Evolutionary conservation across 2,888 invertebrate species (phyloP), one percentile per base, ranked within the genome.

Genomic region (Chloroclysta siterata): DNA sequence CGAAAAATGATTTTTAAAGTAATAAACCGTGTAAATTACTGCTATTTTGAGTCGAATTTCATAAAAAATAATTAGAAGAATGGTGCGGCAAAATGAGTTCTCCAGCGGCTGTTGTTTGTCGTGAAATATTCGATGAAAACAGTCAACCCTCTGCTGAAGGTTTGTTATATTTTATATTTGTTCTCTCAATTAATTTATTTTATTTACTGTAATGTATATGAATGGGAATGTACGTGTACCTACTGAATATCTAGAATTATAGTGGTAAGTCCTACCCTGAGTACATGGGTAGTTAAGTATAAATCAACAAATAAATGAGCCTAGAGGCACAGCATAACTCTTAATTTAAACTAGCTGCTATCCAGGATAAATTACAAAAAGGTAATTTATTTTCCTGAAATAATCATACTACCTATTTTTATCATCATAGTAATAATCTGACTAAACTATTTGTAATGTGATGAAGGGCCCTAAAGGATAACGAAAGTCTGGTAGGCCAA

Each of bases 111-210:
- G 92, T 96, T 75, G 95, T 96, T 78, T 97, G 97, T 88, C 95
- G 96, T 88, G 97, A 97, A 93, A 94, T 97, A 70, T 97, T 97
- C 86, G 97, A 97, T 88, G 97, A 97, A 89, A 95, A 95, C 79
- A 97, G 96, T 82, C 95, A 95, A 85, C 97, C 97, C 73, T 96
- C 97, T 48, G 94, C 95, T 75, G 96, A 97, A 93, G 97, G 97
- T 97, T 91, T 88, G 94, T 50, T 14, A 2, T 7, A 17, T 46
- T 46, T 15, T 15, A 44, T 1, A 15, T 41, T 41, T 22, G 10
- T 5, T 17, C 44, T 17, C 17, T 5, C 17, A 17, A 17, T 17
- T 4, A 46, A 17, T n/a, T n/a, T n/a, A n/a, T n/a, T n/a, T n/a
- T n/a, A n/a, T n/a, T n/a, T n/a, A n/a, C n/a, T n/a, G n/a, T n/a